phyloP scores from a whole-genome alignment of 2,113 vertebrate genomes.

The Apodemus speciosus region DNA sequence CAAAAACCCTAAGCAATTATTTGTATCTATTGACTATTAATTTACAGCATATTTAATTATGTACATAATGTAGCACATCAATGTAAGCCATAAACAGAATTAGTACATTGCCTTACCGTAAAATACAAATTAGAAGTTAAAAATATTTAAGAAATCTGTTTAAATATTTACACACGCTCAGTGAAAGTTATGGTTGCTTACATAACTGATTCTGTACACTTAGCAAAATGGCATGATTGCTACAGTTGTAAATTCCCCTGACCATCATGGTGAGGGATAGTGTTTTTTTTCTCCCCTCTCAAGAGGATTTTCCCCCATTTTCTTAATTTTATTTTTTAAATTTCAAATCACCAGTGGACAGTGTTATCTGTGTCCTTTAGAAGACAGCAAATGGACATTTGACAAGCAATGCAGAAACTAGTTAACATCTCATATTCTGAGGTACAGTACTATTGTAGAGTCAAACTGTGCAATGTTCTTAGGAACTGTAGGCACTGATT shows the following conservation, averaged over 20 bases:
- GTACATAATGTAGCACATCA: slow-evolving; percentile 91
- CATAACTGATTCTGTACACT: slow-evolving; percentile 89
- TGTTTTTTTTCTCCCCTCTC: slow-evolving; percentile 56
- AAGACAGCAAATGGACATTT: slow-evolving; percentile 82
- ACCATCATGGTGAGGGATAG: slow-evolving; percentile 76
- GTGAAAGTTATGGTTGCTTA: slow-evolving; percentile 87
- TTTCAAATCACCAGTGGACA: slow-evolving; percentile 83
- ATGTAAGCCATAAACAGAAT: slow-evolving; percentile 89
- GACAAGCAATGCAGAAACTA: slow-evolving; percentile 84
- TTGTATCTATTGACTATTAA: slow-evolving; percentile 85
- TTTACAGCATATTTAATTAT: slow-evolving; percentile 91
- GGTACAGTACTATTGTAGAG: slow-evolving; percentile 84
- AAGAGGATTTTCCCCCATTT: slow-evolving; percentile 81
- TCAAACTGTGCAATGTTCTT: slow-evolving; percentile 79
- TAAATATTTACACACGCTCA: slow-evolving; percentile 92
- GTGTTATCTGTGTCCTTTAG: slow-evolving; percentile 78
- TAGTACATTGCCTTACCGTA: slow-evolving; percentile 89
- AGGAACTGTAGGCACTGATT: slow-evolving; percentile 80
- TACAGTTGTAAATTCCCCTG: slow-evolving; percentile 84
- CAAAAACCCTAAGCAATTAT: slow-evolving; percentile 84
- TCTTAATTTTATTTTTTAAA: slow-evolving; percentile 74
- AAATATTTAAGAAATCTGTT: slow-evolving; percentile 93
- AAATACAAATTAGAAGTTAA: slow-evolving; percentile 94
- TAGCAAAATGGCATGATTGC: slow-evolving; percentile 86
- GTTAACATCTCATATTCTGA: slow-evolving; percentile 80